Conservation (phyloP, 30 jellyfish, hydroid and myxozoan genomes). For the Mastigias papua region DNA sequence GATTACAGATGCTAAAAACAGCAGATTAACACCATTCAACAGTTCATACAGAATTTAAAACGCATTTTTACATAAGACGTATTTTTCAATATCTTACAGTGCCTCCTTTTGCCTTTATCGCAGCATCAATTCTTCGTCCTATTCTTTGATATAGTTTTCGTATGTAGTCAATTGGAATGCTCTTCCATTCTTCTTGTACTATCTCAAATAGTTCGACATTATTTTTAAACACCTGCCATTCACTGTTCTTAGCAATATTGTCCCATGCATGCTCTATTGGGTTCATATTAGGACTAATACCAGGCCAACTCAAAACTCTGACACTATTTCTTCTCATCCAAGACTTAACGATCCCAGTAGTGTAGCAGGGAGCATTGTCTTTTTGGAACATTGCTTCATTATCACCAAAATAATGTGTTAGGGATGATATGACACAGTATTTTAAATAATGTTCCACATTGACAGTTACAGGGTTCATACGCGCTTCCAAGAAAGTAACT, state of each 20-base stretch:
- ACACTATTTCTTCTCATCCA: conserved; percentile 7
- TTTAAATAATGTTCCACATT: conserved; percentile 34
- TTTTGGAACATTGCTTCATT: conserved; percentile 53
- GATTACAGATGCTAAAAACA: too few relatives aligned
- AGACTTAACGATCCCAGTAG: conserved; percentile 17
- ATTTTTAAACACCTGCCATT: not conserved
- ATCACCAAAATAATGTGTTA: not conserved
- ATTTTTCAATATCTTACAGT: not conserved
- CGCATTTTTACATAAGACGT: too few relatives aligned
- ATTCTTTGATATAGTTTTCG: conserved; percentile 7
- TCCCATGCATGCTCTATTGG: conserved; percentile 68
- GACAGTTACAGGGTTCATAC: too few relatives aligned
- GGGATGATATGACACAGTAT: conserved; percentile 42
- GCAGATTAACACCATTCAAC: too few relatives aligned
- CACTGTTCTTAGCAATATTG: conserved; percentile 1
- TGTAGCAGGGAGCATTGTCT: conserved; percentile 74
- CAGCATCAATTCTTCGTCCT: conserved; percentile 3
- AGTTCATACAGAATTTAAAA: too few relatives aligned
- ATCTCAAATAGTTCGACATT: conserved; percentile 11
- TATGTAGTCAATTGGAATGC: conserved; percentile 11
- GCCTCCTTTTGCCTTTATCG: conserved; percentile 17
- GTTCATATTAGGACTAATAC: conserved; percentile 60
- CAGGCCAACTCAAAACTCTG: conserved; percentile 41
- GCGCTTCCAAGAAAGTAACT: too few relatives aligned
- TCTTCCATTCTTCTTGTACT: conserved; percentile 19